These are phyloP conservation scores for Drosophila formosana DNA, from an alignment of 2,888 invertebrate species.

Conservation along the genomic window DNA sequence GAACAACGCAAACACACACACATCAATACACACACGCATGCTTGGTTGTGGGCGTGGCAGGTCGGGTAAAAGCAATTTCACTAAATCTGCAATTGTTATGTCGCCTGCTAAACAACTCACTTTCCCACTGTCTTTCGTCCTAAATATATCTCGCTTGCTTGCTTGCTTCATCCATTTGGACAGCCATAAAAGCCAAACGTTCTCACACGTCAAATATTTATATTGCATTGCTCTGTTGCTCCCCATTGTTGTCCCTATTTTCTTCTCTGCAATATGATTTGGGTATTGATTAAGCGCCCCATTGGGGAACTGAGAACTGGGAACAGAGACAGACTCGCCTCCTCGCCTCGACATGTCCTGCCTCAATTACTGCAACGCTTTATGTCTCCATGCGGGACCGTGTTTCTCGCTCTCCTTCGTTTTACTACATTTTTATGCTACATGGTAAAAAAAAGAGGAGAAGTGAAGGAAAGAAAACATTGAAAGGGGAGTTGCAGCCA, in stretches of 20 bases:
- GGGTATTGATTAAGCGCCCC: slow-evolving; percentile 75
- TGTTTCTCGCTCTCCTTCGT: slow-evolving; percentile 17
- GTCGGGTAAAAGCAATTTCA: slow-evolving; percentile 72
- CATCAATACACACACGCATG: slow-evolving; percentile 3
- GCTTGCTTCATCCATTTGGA: slow-evolving; percentile 28
- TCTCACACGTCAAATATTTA: slow-evolving; percentile 79
- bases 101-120: slow-evolving; percentile 77
- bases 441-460: slow-evolving; percentile 33
- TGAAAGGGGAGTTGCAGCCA: slow-evolving; percentile 19
- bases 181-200: slow-evolving; percentile 68
- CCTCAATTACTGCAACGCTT: slow-evolving; percentile 71
- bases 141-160: neutral
- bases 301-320: slow-evolving; percentile 34
- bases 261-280: slow-evolving; percentile 59
- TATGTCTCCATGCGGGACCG: slow-evolving; percentile 54
- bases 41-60: slow-evolving; percentile 30
- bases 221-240: slow-evolving; percentile 60
- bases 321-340: neutral
- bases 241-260: slow-evolving; percentile 19
- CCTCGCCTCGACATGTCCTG: slow-evolving; percentile 29
- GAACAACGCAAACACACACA: slow-evolving; percentile 41
- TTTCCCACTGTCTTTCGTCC: slow-evolving; percentile 19
- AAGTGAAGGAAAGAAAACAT: neutral
- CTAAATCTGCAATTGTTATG: slow-evolving; percentile 79
- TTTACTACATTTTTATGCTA: slow-evolving; percentile 68